A percentile compares a stretch with the other conserved stretches of the same genome.
Conservation (phyloP, 2,113 vertebrate genomes). For the Catharus bicknelli region DNA sequence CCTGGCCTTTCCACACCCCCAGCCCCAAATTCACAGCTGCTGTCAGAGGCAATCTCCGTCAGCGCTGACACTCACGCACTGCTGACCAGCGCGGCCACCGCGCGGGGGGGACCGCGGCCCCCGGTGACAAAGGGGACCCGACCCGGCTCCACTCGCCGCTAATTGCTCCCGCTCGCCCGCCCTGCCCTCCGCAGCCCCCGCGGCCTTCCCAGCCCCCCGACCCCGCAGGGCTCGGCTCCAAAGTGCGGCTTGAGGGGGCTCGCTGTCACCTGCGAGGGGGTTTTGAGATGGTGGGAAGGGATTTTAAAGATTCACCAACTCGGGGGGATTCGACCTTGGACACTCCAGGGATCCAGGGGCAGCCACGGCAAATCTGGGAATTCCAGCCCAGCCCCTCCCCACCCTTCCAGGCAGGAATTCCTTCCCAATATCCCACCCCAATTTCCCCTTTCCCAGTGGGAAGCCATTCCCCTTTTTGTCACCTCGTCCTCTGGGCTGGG, state of each 20-base stretch:
- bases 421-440: no score
- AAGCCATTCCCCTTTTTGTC: no score
- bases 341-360: no score
- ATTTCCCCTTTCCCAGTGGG: no score
- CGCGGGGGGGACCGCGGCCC: not conserved
- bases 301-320: not conserved
- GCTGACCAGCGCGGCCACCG: not conserved
- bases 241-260: not conserved
- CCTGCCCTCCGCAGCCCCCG: not conserved
- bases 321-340: no score
- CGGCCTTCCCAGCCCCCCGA: not conserved
- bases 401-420: no score
- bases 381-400: no score
- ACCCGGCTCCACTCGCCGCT: conserved; percentile 1
- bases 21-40: conserved; percentile 47
- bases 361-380: no score
- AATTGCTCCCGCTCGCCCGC: conserved; percentile 35
- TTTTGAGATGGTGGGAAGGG: not conserved
- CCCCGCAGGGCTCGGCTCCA: not conserved
- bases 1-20: not conserved
- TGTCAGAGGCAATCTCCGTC: conserved; percentile 38
- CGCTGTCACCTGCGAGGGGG: no score
- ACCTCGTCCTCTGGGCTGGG: no score
- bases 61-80: conserved; percentile 20
- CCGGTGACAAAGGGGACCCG: conserved; percentile 42